Evolutionary conservation across 1,140 invertebrate species (phyloP).

Genomic region (Drosophila tsacasi): DNA sequence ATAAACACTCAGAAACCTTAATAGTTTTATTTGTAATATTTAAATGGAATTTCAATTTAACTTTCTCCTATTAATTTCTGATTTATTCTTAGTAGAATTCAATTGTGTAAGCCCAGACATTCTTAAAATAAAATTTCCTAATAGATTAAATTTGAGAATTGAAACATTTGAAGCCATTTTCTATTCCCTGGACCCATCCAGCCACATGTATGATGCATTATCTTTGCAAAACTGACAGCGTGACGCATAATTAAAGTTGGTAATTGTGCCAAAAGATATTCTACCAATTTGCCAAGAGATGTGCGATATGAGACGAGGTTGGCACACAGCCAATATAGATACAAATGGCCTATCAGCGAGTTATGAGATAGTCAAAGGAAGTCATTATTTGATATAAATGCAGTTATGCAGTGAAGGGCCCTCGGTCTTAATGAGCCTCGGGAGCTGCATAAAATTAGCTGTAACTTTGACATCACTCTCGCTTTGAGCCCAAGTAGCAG

Average conservation of each 20-base stretch:
- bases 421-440: not conserved
- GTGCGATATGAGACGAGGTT: slow-evolving; percentile 25
- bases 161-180: not conserved
- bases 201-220: slow-evolving; percentile 2
- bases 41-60: not conserved
- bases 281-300: slow-evolving; percentile 45
- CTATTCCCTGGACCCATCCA: not conserved
- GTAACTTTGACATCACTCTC: slow-evolving; percentile 29
- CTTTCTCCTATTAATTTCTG: too few species aligned
- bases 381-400: slow-evolving; percentile 50
- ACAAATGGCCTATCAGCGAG: slow-evolving; percentile 51
- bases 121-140: too few species aligned
- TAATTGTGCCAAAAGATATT: slow-evolving; percentile 52
- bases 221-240: slow-evolving; percentile 44
- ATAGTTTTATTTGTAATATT: not conserved
- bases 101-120: not conserved
- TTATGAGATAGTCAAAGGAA: slow-evolving; percentile 38
- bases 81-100: not conserved
- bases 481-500: slow-evolving; percentile 25
- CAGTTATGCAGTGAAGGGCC: slow-evolving; percentile 8
- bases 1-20: not conserved
- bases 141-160: not conserved
- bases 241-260: slow-evolving; percentile 70
- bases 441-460: slow-evolving; percentile 16
- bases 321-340: slow-evolving; percentile 54